phyloP scores from a whole-genome alignment of 2,113 vertebrate genomes.

The Furnarius figulus region DNA sequence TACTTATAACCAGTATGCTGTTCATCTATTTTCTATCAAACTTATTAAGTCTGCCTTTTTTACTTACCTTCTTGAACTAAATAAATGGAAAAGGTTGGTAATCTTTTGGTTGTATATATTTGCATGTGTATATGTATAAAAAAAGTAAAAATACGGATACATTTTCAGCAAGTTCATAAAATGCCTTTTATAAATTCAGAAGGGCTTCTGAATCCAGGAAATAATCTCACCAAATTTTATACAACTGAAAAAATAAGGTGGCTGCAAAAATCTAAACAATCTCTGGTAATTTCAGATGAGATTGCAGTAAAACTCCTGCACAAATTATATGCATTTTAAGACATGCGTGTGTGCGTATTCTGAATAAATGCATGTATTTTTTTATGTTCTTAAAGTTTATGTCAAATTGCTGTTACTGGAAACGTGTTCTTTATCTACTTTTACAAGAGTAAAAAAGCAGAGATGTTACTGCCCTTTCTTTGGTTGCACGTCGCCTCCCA shows the following conservation, averaged over 20 bases:
- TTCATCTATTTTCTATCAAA: not conserved
- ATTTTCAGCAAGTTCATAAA: not conserved
- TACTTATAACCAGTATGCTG: not conserved
- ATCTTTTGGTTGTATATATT: not conserved
- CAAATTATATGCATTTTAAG: not conserved
- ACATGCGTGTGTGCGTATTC: not conserved
- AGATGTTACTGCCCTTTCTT: not conserved
- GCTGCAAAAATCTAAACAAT: not conserved
- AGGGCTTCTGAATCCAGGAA: not conserved
- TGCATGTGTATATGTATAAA: accelerated
- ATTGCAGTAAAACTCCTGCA: not conserved
- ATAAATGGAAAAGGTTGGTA: not conserved
- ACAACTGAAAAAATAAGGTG: not conserved
- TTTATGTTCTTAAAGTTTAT: not conserved
- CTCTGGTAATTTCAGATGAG: not conserved
- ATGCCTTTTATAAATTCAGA: not conserved
- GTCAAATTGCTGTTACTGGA: not conserved
- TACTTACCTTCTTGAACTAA: not conserved
- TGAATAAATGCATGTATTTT: not conserved
- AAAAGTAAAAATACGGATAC: not conserved
- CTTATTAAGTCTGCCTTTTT: not conserved
- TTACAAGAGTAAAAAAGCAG: not conserved
- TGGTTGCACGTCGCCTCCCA: not conserved
- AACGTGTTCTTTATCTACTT: not conserved
- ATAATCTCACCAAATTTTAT: not conserved